These are phyloP conservation scores for Melospiza georgiana DNA, from an alignment of 2,113 vertebrate genomes.

Conservation along the genomic window DNA sequence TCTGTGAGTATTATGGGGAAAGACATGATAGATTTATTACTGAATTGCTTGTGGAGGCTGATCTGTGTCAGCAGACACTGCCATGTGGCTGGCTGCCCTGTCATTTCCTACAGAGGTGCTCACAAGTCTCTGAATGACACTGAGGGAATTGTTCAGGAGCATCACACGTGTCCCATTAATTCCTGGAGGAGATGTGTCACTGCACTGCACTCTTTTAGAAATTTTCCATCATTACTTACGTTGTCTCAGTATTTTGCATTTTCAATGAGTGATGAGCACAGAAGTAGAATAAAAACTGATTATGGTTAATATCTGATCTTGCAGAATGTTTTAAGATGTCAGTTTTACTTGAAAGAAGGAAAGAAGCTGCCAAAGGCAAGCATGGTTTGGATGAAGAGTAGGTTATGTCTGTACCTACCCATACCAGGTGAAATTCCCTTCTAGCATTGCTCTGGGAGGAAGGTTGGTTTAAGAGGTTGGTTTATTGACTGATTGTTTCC, in stretches of 20 bases:
- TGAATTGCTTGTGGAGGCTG: neutral
- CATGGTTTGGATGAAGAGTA: neutral
- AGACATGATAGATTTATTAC: neutral
- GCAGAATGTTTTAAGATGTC: neutral
- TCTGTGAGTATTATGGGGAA: neutral
- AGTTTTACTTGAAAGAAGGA: neutral
- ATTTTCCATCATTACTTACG: neutral
- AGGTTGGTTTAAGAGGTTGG: neutral
- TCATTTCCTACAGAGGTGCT: constrained; percentile 1
- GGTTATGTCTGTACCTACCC: neutral
- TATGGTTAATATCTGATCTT: neutral
- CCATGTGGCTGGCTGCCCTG: neutral
- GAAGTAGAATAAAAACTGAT: neutral
- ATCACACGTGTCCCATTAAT: neutral
- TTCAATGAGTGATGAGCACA: neutral
- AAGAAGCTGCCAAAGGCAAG: neutral
- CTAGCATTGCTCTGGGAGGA: neutral
- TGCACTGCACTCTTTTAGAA: neutral
- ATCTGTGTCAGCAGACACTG: constrained; percentile 4
- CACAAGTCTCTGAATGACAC: neutral
- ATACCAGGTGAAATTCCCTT: neutral
- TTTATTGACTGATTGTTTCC: neutral
- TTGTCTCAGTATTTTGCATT: constrained; percentile 5
- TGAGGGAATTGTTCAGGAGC: neutral
- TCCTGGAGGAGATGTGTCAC: neutral